phyloP scores from a whole-genome alignment of 2,113 vertebrate species.

The Prolemur simus region DNA sequence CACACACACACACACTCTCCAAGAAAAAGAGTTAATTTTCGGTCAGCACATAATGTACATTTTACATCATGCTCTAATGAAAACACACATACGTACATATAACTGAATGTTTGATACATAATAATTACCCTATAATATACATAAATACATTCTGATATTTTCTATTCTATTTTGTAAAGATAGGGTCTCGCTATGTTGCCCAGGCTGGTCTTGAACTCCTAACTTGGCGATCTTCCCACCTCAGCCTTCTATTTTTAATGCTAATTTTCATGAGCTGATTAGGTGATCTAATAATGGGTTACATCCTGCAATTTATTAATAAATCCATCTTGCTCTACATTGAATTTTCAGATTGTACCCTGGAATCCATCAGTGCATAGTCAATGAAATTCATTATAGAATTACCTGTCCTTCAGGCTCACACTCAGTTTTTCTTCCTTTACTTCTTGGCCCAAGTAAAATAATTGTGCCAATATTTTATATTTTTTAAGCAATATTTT shows the following conservation, averaged over 20 bases:
- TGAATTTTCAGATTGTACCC: background rate
- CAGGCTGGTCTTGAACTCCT: too few species aligned
- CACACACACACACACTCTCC: background rate
- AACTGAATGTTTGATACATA: background rate
- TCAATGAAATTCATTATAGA: background rate
- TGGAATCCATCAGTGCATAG: background rate
- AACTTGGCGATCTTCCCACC: too few species aligned
- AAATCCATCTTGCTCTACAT: background rate
- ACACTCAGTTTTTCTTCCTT: background rate
- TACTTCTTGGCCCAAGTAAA: background rate
- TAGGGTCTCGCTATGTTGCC: too few species aligned
- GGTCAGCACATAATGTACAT: background rate
- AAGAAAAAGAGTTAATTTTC: background rate
- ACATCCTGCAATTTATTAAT: background rate
- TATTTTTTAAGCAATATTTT: background rate
- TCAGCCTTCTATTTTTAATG: constrained; percentile 1
- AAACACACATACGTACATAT: background rate
- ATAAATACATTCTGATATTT: background rate
- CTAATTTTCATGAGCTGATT: constrained; percentile 20
- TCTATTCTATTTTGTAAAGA: background rate
- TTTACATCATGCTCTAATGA: background rate
- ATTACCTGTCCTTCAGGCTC: background rate
- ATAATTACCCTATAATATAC: background rate
- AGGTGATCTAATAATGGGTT: background rate
- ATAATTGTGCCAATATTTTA: background rate